These are phyloP conservation scores for Ophonus ardosiacus DNA, from an alignment of 2,888 invertebrate genomes.

Conservation along the genomic window DNA sequence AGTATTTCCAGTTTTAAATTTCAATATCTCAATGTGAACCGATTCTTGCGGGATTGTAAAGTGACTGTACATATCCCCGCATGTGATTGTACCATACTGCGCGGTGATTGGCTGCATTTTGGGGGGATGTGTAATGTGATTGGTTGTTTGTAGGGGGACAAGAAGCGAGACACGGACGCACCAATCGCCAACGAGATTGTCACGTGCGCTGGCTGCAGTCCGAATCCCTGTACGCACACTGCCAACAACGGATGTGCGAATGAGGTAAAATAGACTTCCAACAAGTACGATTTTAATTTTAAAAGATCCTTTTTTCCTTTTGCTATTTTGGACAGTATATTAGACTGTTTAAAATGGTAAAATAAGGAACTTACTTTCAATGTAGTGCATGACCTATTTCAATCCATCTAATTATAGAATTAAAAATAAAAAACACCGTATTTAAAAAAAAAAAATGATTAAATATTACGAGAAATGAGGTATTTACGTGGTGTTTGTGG, in stretches of 20 bases:
- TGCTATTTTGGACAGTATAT: too few relatives aligned
- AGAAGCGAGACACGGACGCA: slow-evolving; percentile 87
- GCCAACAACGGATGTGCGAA: slow-evolving; percentile 92
- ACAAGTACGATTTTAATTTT: background rate
- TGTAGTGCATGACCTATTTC: too few relatives aligned
- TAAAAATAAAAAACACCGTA: too few relatives aligned
- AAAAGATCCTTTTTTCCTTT: too few relatives aligned
- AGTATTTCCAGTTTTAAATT: too few relatives aligned
- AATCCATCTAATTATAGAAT: too few relatives aligned
- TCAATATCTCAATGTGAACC: background rate
- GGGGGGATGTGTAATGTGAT: background rate
- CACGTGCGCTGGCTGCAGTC: slow-evolving; percentile 89
- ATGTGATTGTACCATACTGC: slow-evolving; percentile 5
- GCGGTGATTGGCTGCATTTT: background rate
- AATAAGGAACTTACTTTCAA: too few relatives aligned
- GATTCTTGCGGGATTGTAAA: background rate
- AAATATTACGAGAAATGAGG: too few relatives aligned
- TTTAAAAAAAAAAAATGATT: too few relatives aligned
- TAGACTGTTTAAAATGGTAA: too few relatives aligned
- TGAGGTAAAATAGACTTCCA: slow-evolving; percentile 80
- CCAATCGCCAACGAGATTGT: slow-evolving; percentile 88
- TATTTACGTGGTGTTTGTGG: too few relatives aligned
- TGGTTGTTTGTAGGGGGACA: slow-evolving; percentile 82
- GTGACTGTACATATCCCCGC: slow-evolving; percentile 26
- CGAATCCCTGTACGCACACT: slow-evolving; percentile 91